Evolutionary conservation across 2,797 vertebrate species (phyloP).

Genomic region (Hydrocynus forskahlii): DNA sequence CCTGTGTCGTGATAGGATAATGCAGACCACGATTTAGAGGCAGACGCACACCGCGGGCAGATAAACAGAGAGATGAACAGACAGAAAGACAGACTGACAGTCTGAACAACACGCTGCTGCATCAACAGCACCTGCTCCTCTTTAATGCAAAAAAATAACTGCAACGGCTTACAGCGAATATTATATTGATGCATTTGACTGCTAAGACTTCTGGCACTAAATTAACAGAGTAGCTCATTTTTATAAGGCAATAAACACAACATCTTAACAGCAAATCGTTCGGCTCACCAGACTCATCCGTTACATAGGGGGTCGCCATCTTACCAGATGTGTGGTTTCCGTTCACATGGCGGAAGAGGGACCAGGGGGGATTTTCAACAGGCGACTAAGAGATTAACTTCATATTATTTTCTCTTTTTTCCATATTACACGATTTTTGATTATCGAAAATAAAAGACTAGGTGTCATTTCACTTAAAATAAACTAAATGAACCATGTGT

Average conservation of each 20-base stretch:
- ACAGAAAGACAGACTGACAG: too few relatives aligned
- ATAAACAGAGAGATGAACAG: too few relatives aligned
- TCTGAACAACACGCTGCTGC: neutral
- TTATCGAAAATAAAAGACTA: too few relatives aligned
- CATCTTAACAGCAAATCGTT: conserved; percentile 63
- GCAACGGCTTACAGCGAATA: neutral
- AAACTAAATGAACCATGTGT: too few relatives aligned
- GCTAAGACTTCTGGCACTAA: neutral
- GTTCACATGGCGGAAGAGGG: conserved; percentile 40
- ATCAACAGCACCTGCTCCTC: neutral
- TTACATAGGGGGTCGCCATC: conserved; percentile 97
- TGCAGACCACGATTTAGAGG: too few relatives aligned
- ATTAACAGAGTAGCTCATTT: neutral
- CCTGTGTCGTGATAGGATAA: neutral
- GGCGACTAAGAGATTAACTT: neutral
- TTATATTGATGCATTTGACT: neutral
- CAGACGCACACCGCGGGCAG: too few relatives aligned
- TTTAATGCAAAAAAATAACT: neutral
- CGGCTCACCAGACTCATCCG: conserved; percentile 88
- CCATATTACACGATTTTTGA: too few relatives aligned
- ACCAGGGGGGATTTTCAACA: neutral
- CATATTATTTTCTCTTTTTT: too few relatives aligned
- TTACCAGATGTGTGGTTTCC: conserved; percentile 73
- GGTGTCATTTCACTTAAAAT: too few relatives aligned
- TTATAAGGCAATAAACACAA: neutral